A percentile compares a stretch with the other conserved stretches of the same genome.
phyloP scores from a whole-genome alignment of 2,888 invertebrate genomes.

The Dichetophora obliterata region DNA sequence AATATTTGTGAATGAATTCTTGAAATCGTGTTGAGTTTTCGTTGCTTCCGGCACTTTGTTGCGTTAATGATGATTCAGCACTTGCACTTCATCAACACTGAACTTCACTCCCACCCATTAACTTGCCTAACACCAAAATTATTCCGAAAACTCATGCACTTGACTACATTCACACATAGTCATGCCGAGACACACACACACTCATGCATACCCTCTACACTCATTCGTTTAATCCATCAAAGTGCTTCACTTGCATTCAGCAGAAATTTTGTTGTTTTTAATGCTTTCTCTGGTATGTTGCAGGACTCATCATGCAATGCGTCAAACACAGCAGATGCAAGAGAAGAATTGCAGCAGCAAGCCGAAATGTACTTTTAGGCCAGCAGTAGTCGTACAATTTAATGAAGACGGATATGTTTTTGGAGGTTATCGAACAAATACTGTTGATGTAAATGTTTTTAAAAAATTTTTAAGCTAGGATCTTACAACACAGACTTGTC shows the following conservation, averaged over 20 bases:
- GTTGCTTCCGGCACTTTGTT: neutral
- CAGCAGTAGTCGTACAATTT: neutral
- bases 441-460: no score
- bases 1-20: no score
- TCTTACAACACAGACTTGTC: no score
- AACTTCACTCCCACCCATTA: neutral
- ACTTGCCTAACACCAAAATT: neutral
- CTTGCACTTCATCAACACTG: slow-evolving; percentile 10
- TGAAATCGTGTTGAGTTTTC: no score
- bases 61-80: slow-evolving; percentile 26
- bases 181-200: no score
- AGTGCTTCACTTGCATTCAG: neutral
- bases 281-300: neutral
- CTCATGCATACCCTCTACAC: neutral
- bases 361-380: no score
- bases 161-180: neutral
- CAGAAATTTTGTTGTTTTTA: neutral
- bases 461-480: no score
- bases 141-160: neutral
- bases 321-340: neutral
- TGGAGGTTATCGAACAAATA: no score
- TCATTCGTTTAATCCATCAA: neutral
- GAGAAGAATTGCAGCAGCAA: no score
- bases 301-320: neutral
- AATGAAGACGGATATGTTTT: no score